Conservation (phyloP, 2,888 invertebrate genomes). For the Noctua pronuba region DNA sequence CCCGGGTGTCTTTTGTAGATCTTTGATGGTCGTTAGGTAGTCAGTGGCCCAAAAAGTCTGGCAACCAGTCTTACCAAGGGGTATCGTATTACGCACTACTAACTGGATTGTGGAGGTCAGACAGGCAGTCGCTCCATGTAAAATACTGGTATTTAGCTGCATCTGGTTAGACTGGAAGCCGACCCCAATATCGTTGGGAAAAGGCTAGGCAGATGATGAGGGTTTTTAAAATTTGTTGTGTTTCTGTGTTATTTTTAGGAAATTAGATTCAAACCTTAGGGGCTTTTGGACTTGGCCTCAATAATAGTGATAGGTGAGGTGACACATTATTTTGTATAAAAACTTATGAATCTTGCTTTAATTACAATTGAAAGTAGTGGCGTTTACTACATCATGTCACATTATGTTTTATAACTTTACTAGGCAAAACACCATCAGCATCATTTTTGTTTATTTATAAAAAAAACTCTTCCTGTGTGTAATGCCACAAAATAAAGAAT, state of each 20-base stretch:
- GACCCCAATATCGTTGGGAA: too few relatives aligned
- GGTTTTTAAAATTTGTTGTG: neutral
- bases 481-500: neutral
- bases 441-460: neutral
- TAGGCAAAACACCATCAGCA: neutral
- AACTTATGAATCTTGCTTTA: accelerated
- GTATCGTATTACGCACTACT: too few relatives aligned
- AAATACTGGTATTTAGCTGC: too few relatives aligned
- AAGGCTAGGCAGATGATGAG: too few relatives aligned
- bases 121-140: too few relatives aligned
- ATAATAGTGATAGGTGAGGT: neutral
- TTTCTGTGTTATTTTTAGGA: neutral
- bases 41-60: too few relatives aligned
- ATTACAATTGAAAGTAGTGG: neutral
- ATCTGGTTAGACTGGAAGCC: too few relatives aligned
- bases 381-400: neutral
- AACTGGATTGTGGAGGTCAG: too few relatives aligned
- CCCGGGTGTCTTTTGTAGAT: too few relatives aligned
- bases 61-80: too few relatives aligned
- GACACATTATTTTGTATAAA: neutral
- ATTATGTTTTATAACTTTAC: neutral
- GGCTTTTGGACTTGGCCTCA: neutral
- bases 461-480: neutral
- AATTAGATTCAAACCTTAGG: accelerated
- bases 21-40: too few relatives aligned